phyloP scores from a whole-genome alignment of 2,113 vertebrate species.

The Maylandia zebra region DNA sequence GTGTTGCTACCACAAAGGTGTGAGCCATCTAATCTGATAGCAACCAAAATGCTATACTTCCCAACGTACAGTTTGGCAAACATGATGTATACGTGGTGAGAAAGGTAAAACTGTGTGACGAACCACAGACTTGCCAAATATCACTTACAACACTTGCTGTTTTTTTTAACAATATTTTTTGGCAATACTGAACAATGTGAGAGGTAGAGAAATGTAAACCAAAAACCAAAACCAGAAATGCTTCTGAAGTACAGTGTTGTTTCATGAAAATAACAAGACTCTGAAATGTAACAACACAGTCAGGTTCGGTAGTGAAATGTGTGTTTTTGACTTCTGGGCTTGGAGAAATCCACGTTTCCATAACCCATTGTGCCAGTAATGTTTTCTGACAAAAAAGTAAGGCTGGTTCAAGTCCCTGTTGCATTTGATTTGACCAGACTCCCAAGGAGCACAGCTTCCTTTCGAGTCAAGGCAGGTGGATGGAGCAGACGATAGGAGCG shows the following conservation, averaged over 20 bases:
- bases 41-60: slow-evolving; percentile 6
- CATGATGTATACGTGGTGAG: background rate
- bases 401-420: slow-evolving; percentile 56
- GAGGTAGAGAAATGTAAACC: slow-evolving; percentile 58
- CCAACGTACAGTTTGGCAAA: slow-evolving; percentile 17
- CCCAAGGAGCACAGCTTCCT: slow-evolving; percentile 12
- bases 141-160: background rate
- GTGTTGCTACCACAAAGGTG: background rate
- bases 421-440: slow-evolving; percentile 32
- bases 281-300: slow-evolving; percentile 20
- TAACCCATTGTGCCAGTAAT: slow-evolving; percentile 24
- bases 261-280: background rate
- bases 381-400: slow-evolving; percentile 44
- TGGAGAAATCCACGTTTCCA: slow-evolving; percentile 42
- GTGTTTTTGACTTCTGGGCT: slow-evolving; percentile 55
- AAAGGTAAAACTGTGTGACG: slow-evolving; percentile 5
- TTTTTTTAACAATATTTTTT: background rate
- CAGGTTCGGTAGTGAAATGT: slow-evolving; percentile 28
- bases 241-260: background rate
- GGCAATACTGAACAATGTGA: slow-evolving; percentile 39
- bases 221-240: background rate
- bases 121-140: background rate
- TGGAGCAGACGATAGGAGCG: slow-evolving; percentile 6
- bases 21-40: slow-evolving; percentile 19
- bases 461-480: slow-evolving; percentile 27